These are phyloP conservation scores for Microcebus murinus DNA, from an alignment of 2,113 vertebrate species.

Conservation along the genomic window DNA sequence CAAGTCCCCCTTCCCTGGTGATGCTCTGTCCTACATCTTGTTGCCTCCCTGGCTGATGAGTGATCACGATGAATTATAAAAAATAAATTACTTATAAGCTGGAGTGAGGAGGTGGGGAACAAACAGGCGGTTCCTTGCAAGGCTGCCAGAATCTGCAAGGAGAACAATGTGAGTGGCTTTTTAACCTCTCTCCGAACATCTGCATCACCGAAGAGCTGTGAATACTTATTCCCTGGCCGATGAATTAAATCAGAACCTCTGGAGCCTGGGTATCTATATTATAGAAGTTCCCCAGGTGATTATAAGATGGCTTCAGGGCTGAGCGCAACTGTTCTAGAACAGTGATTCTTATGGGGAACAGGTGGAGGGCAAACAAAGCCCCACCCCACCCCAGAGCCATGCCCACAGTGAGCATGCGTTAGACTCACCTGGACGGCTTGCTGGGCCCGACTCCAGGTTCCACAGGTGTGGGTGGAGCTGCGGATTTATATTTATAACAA, in stretches of 20 bases:
- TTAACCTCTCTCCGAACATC: background rate
- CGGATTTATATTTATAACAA: background rate
- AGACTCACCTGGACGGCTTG: background rate
- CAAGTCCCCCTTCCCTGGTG: background rate
- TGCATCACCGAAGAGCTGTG: background rate
- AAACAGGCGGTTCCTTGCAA: background rate
- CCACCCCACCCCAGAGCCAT: background rate
- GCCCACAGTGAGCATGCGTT: fast-evolving
- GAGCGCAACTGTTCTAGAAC: background rate
- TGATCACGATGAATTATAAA: background rate
- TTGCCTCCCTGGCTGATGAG: background rate
- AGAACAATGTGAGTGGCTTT: background rate
- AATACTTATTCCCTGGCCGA: background rate
- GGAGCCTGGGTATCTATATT: background rate
- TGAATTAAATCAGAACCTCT: background rate
- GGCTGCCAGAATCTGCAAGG: background rate
- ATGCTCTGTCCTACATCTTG: background rate
- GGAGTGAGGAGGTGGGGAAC: background rate
- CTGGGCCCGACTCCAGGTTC: background rate
- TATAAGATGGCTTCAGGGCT: background rate
- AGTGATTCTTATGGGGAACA: background rate
- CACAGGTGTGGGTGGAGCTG: background rate
- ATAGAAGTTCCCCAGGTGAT: background rate
- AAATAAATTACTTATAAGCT: background rate
- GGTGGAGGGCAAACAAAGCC: background rate